phyloP scores from a whole-genome alignment of 2,797 vertebrate species.

The Hyperoplus lanceolatus region DNA sequence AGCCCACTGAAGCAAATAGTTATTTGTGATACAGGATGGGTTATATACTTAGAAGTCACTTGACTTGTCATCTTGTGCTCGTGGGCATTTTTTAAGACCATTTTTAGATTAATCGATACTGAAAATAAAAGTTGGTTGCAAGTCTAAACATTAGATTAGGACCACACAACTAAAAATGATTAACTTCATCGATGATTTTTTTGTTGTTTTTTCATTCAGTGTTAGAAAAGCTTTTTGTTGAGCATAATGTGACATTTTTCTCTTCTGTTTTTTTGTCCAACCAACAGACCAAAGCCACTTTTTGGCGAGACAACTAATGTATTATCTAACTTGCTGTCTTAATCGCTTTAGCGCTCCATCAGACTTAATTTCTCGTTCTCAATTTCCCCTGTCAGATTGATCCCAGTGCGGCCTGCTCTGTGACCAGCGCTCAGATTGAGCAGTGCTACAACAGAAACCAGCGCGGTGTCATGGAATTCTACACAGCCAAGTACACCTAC shows the following conservation, averaged over 20 bases:
- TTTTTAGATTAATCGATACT: neutral
- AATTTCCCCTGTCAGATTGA: conserved; percentile 83
- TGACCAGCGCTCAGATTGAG: conserved; percentile 96
- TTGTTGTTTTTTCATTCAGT: neutral
- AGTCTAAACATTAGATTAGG: neutral
- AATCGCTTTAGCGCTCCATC: neutral
- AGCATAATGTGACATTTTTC: neutral
- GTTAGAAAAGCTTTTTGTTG: neutral
- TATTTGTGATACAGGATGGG: too few species aligned
- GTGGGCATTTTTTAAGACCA: neutral
- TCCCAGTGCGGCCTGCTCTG: conserved; percentile 91
- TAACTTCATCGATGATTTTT: neutral
- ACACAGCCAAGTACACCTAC: conserved; percentile 97
- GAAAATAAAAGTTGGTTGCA: neutral
- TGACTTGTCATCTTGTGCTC: neutral
- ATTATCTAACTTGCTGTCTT: neutral
- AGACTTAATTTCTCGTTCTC: neutral
- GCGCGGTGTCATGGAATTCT: conserved; percentile 91
- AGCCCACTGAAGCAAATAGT: too few species aligned
- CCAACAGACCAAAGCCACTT: neutral
- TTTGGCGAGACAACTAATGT: neutral
- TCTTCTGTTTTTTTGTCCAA: neutral
- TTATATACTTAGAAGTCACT: neutral
- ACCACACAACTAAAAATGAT: neutral
- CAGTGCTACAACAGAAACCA: conserved; percentile 92